Percentiles rank a stretch among this genome's conserved stretches.
Evolutionary conservation across 2,888 invertebrate species (phyloP).

Genomic region (Slavum lentiscoides): DNA sequence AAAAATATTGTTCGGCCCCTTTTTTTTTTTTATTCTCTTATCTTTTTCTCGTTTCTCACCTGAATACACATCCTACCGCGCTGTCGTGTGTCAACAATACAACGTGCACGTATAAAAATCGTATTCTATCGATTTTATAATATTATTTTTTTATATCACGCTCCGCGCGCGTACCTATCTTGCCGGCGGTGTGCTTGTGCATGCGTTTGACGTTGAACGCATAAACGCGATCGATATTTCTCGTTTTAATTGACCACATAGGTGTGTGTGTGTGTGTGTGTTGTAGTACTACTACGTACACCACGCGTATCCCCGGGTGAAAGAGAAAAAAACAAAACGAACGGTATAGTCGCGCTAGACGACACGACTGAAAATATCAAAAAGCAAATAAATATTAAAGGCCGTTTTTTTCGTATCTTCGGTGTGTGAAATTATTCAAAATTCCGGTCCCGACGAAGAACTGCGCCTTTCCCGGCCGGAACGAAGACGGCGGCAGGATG

Average conservation of each 20-base stretch:
- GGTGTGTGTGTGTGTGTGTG: too few species aligned
- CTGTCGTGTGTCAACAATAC: too few species aligned
- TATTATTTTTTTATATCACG: neutral
- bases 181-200: neutral
- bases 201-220: constrained; percentile 10
- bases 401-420: neutral
- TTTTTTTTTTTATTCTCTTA: neutral
- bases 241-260: neutral
- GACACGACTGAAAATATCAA: neutral
- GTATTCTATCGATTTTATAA: too few species aligned
- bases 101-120: neutral
- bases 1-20: constrained; percentile 33
- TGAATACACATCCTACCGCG: too few species aligned
- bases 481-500: constrained; percentile 67
- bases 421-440: constrained; percentile 65
- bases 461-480: constrained; percentile 73
- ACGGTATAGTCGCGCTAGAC: neutral
- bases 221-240: neutral
- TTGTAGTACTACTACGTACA: neutral
- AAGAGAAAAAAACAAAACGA: too few species aligned
- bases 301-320: neutral
- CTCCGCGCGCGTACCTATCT: constrained; percentile 15
- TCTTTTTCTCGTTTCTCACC: too few species aligned
- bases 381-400: neutral
- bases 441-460: constrained; percentile 84